Conservation (phyloP, 1,140 invertebrate species). For the Macrostomum lignano region DNA sequence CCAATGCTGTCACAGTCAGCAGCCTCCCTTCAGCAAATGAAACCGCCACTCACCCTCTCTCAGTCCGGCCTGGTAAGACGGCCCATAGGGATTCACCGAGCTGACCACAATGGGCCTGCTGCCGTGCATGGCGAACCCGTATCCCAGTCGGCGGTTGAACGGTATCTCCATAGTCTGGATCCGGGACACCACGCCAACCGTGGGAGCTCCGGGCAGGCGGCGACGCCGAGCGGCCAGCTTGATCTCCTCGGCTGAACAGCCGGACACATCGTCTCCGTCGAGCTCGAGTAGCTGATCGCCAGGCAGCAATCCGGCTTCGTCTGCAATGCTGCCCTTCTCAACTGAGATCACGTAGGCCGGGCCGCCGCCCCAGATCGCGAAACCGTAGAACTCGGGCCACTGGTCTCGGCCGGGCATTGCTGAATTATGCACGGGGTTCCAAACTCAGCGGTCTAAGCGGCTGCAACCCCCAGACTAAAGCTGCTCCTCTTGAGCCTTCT, state of each 20-base stretch:
- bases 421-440: too few species aligned
- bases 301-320: constrained; percentile 15
- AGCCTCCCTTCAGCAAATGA: too few species aligned
- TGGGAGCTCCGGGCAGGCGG: constrained; percentile 10
- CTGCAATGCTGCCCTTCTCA: constrained; percentile 15
- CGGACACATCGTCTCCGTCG: constrained; percentile 18
- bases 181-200: constrained; percentile 17
- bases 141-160: constrained; percentile 10
- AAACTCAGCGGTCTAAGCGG: too few species aligned
- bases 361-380: constrained; percentile 20
- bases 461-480: too few species aligned
- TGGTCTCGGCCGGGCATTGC: too few species aligned
- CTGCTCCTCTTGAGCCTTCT: too few species aligned
- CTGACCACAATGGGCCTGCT: constrained; percentile 13
- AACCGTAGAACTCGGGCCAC: constrained; percentile 23
- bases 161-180: constrained; percentile 12
- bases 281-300: constrained; percentile 23
- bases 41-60: too few species aligned
- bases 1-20: too few species aligned
- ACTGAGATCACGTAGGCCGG: constrained; percentile 20
- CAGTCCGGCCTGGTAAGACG: constrained; percentile 14
- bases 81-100: constrained; percentile 14
- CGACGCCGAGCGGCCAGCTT: constrained; percentile 13
- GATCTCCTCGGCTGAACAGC: constrained; percentile 14
- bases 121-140: constrained; percentile 14